A percentile compares a stretch with the other conserved stretches of the same genome.
Conservation (phyloP, 2,113 vertebrate genomes). For the Oreochromis spilurus region DNA sequence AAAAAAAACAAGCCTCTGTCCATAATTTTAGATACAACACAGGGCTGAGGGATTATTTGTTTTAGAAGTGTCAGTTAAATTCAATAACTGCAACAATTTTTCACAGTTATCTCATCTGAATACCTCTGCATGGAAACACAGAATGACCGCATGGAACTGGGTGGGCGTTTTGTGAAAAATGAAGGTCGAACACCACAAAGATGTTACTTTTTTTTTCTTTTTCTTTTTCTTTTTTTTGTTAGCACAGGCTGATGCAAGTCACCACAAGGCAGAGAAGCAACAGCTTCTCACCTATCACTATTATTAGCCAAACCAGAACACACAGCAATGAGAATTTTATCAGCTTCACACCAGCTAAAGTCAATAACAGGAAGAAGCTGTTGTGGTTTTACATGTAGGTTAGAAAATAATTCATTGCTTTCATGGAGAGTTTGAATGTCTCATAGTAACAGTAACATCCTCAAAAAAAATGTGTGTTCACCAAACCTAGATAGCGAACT, state of each 20-base stretch:
- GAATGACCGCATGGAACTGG: accelerated
- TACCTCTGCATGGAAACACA: neutral
- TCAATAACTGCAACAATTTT: neutral
- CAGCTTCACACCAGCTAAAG: accelerated
- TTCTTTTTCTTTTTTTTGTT: neutral
- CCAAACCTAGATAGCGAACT: accelerated
- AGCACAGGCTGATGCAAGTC: accelerated
- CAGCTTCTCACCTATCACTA: neutral
- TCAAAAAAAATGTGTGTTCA: accelerated
- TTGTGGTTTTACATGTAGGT: accelerated
- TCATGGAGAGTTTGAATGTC: neutral
- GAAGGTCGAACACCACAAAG: accelerated
- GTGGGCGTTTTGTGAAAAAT: accelerated
- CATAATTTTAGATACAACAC: accelerated
- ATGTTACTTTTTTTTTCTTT: accelerated
- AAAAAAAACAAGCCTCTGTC: neutral
- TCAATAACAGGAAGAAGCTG: neutral
- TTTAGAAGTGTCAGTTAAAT: neutral
- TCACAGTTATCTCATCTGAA: neutral
- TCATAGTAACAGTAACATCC: accelerated
- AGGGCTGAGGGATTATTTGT: accelerated
- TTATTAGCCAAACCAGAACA: neutral
- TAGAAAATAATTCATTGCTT: accelerated
- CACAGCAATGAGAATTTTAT: neutral
- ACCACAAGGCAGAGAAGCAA: neutral